These are phyloP conservation scores for Mystacornis crossleyi DNA, from an alignment of 2,113 vertebrate species.

Conservation along the genomic window DNA sequence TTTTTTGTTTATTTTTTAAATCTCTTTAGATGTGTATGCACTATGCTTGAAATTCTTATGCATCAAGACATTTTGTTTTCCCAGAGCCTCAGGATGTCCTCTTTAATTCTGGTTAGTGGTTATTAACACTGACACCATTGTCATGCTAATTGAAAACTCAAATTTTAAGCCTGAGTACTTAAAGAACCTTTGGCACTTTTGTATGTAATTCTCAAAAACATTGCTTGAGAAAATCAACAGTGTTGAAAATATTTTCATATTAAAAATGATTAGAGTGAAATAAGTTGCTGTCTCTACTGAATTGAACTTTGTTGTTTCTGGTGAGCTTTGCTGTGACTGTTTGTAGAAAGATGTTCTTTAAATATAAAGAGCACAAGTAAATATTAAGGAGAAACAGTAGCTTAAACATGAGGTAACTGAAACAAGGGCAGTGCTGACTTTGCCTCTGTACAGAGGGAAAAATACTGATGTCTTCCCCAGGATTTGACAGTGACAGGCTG, in stretches of 20 bases:
- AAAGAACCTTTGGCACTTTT: conserved; percentile 43
- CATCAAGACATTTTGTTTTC: conserved; percentile 45
- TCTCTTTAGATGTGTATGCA: background rate
- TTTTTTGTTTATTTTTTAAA: background rate
- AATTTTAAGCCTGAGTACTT: conserved; percentile 47
- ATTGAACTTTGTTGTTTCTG: background rate
- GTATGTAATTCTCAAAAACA: background rate
- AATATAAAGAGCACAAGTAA: background rate
- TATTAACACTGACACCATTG: conserved; percentile 65
- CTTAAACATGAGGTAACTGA: background rate
- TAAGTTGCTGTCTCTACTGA: background rate
- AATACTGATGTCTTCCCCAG: background rate
- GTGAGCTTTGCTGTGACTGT: background rate
- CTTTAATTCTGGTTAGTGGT: conserved; percentile 43
- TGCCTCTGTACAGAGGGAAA: background rate
- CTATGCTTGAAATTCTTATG: background rate
- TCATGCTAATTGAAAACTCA: conserved; percentile 66
- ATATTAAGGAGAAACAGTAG: background rate
- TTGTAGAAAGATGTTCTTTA: background rate
- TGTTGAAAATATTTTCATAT: background rate
- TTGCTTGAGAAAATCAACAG: background rate
- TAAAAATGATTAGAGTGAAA: background rate
- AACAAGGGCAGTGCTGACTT: background rate
- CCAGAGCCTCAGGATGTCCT: conserved; percentile 35
- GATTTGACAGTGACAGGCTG: background rate